Base-by-base conservation (phyloP, 2,888 invertebrate genomes). In the Agrochola lychnidis region DNA sequence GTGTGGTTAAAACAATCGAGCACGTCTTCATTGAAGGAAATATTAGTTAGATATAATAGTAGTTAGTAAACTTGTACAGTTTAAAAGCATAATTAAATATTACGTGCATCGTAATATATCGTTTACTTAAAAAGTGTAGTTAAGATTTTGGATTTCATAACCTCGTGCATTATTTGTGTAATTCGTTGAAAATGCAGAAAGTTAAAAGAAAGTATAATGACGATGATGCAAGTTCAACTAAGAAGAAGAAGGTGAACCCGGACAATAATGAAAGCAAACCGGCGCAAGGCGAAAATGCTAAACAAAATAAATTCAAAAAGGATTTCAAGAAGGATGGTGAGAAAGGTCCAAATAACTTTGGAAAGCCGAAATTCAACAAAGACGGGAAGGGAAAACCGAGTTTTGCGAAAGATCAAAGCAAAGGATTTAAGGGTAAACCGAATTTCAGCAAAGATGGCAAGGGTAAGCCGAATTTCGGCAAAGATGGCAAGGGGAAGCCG, bases 121-220 rank as follows among this genome's bases (percentile, higher is more conserved):
- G 36, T 69, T 57, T 40, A 48, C 16, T 48, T n/a, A 3, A 62
- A 61, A 56, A 61, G 30, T 25, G 16, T n/a, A 5, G 9, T 14
- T 9, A 22, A 6, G 0, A 63, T 48, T 71, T 74, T 25, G 14
- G 30, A 67, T 79, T 79, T 85, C 63, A 81, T 87, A 87, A 88
- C 88, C 88, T 87, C 71, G 45, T 73, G 74, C 2, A 53, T 66
- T 79, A 67, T 84, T 82, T 80, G 66, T 76, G 66, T 59, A 79
- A 80, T 42, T 68, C 14, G 0, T 63, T 68, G 73, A 90, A 87
- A 78, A 96, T 96, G 96, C 94, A 94, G 85, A 95, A 95, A 93
- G 86, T 92, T 73, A 96, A 96, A 89, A 93, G 96, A 88, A 96
- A 95, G 91, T 87, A 82, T 51, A 90, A 89, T 36, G 93, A 91